Evolutionary conservation across 2,888 invertebrate species (phyloP).

Genomic region (Epistrophe grossulariae): DNA sequence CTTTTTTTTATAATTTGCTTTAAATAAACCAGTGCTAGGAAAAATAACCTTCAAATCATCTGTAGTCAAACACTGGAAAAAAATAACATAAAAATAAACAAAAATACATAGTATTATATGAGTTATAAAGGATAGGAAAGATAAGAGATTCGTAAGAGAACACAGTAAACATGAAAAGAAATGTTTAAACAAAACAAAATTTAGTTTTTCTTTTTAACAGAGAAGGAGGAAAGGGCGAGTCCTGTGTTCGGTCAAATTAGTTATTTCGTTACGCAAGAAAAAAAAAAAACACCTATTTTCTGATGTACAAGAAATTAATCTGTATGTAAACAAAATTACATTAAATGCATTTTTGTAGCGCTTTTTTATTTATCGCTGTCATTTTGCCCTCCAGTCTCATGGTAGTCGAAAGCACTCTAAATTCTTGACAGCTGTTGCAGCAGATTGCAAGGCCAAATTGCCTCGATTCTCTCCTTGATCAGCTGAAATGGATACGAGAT

Average conservation of each 20-base stretch:
- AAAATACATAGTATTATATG: slow-evolving; percentile 39
- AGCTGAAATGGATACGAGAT: slow-evolving; percentile 92
- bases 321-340: slow-evolving; percentile 74
- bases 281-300: slow-evolving; percentile 26
- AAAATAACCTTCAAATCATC: slow-evolving; percentile 18
- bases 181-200: slow-evolving; percentile 18
- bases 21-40: slow-evolving; percentile 53
- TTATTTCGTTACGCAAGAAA: slow-evolving; percentile 44
- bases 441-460: slow-evolving; percentile 91
- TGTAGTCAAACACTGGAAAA: slow-evolving; percentile 29
- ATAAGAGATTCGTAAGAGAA: slow-evolving; percentile 52
- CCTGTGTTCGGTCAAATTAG: slow-evolving; percentile 56
- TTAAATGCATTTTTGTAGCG: slow-evolving; percentile 76
- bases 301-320: slow-evolving; percentile 58
- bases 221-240: slow-evolving; percentile 36
- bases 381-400: slow-evolving; percentile 51
- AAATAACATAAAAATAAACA: slow-evolving; percentile 13
- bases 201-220: slow-evolving; percentile 18
- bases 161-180: slow-evolving; percentile 36
- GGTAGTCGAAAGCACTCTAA: slow-evolving; percentile 81
- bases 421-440: slow-evolving; percentile 90
- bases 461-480: slow-evolving; percentile 90
- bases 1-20: slow-evolving; percentile 23
- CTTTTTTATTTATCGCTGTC: slow-evolving; percentile 69
- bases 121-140: slow-evolving; percentile 37